Evolutionary conservation across 2,797 vertebrate genomes (phyloP), one percentile per base, ranked within the genome.

Genomic region (Phrynocephalus forsythii): DNA sequence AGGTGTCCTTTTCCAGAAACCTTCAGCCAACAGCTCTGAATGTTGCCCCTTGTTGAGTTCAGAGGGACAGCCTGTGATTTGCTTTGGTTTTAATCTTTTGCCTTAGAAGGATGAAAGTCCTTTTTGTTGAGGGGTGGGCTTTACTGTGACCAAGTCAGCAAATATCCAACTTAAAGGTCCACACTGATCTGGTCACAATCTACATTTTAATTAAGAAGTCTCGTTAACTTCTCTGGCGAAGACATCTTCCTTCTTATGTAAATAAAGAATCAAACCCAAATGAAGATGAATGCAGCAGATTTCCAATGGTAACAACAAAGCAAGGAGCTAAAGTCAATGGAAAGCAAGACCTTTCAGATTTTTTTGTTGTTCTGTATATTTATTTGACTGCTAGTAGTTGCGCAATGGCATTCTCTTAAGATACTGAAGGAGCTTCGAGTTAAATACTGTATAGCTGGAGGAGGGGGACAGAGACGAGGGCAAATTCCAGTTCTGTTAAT

Each of bases 321-420:
- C 18, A 0, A 0, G 22, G 48, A 91, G 82, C 44, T 79, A 89
- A 85, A 67, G 5, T 72, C 91, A 87, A 8, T 22, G 24, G 28
- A 81, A 56, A 84, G 79, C 86, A 86, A 1, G 67, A 85, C 87
- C 86, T 50, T 66, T 60, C 88, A 92, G 56, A 73, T 83, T 78
- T 85, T 73, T 44, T 44, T 44, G n/a, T 44, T 0, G 2, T 89
- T 76, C 80, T 83, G 90, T 79, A 33, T 88, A 87, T 85, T 90
- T 84, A 72, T 86, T 84, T 93, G 68, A 82, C 69, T 82, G 33
- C 50, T 50, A n/a, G 38, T 33, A 72, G 10, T 44, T 50, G 22
- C 56, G n/a, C 79, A 78, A 50, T 77, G 15, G 60, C 18, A 22
- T 63, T 63, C 16, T 20, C 60, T 63, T 63, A 63, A 20, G 60